Base-by-base conservation (phyloP, 2,888 invertebrate species). In the Drosophila glabriapex region DNA sequence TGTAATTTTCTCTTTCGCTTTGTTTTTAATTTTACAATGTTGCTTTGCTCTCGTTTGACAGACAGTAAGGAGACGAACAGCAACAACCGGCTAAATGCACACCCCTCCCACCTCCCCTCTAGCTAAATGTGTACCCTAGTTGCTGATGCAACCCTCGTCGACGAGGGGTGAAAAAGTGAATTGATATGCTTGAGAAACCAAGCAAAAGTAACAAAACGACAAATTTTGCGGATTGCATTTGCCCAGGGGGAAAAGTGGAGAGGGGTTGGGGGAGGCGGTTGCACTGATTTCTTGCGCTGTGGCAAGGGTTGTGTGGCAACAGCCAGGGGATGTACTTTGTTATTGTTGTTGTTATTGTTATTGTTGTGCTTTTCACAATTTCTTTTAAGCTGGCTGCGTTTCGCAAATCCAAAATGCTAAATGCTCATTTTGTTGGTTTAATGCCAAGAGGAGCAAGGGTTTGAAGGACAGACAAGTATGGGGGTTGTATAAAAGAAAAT, bases 121-220 rank as follows among this genome's bases (percentile, higher is more conserved):
- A 0, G 16, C 16, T 10, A 14, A 16, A 39, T 37, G 7, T 41
- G 41, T 41, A 31, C 28, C 50, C 25, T 4, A 33, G 49, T 37
- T 35, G 43, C 39, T 37, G 50, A 41, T 68, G 76, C 68, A 73
- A 67, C 76, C 79, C 83, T 61, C 58, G 25, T 25, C 16, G 46
- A 16, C 25, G 43, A 68, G 68, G 82, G 85, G 65, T 78, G 85
- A 66, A 84, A 82, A 87, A 89, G 85, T 73, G 88, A 90, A 87
- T 91, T 90, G 91, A 87, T 91, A 87, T 91, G 91, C 87, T 90
- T 87, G 86, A 87, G 86, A 91, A 91, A 90, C 91, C 91, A 78
- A 68, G 89, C 74, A 85, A 85, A 85, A 83, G 90, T 83, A 85
- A 89, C 84, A 78, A 85, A 89, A 83, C 73, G 72, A 77, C 65